A percentile compares a stretch with the other conserved stretches of the same genome.
Conservation (phyloP, 2,797 vertebrate species). For the Moxostoma hubbsi region DNA sequence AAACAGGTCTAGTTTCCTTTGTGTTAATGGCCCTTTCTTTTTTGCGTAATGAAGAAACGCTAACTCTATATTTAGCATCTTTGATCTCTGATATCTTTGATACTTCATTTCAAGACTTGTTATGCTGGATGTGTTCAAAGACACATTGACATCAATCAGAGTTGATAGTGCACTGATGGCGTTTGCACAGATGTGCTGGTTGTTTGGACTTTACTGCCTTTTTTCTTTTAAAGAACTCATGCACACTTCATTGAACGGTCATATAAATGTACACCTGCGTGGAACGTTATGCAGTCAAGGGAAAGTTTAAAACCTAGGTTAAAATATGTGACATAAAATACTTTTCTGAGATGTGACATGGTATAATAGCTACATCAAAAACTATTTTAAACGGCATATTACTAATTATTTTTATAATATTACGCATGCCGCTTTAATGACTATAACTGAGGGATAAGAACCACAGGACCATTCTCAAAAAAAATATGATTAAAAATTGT, state of each 20-base stretch:
- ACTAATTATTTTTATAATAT: too few species aligned
- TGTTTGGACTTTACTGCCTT: conserved; percentile 80
- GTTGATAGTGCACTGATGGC: conserved; percentile 93
- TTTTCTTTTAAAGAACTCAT: conserved; percentile 69
- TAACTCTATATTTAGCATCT: conserved; percentile 76
- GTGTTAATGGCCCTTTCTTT: conserved; percentile 76
- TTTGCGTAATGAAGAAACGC: conserved; percentile 66
- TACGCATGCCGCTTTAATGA: too few species aligned
- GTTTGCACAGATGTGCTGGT: conserved; percentile 92
- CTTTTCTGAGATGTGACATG: too few species aligned
- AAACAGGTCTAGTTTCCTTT: conserved; percentile 73
- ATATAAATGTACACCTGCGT: conserved; percentile 73
- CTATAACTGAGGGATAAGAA: too few species aligned
- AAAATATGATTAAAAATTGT: too few species aligned
- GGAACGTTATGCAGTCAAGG: neutral
- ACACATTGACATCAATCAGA: conserved; percentile 81
- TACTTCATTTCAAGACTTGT: conserved; percentile 87
- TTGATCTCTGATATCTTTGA: conserved; percentile 96
- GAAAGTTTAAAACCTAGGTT: neutral
- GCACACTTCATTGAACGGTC: conserved; percentile 72
- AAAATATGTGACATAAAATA: too few species aligned
- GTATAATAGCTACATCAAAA: too few species aligned
- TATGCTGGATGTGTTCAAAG: conserved; percentile 93
- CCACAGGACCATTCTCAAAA: too few species aligned
- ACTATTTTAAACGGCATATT: too few species aligned